These are phyloP conservation scores for Macquaria australasica DNA, from an alignment of 2,113 vertebrate genomes.

Conservation along the genomic window DNA sequence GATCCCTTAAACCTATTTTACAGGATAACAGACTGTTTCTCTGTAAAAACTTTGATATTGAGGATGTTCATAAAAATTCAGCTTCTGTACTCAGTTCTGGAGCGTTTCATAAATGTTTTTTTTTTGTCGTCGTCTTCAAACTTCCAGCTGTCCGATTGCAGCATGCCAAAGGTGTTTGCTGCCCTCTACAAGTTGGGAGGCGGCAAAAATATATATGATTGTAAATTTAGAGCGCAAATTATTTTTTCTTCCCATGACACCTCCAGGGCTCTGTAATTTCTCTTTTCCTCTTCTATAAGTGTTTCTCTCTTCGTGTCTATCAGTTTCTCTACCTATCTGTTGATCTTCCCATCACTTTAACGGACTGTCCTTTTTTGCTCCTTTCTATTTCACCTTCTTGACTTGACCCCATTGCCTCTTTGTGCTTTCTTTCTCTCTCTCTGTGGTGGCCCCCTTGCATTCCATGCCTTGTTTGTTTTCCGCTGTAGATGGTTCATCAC, in stretches of 20 bases:
- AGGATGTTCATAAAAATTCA: background rate
- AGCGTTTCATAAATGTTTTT: background rate
- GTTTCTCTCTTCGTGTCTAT: constrained; percentile 23
- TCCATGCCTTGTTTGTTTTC: constrained; percentile 91
- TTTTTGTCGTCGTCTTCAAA: background rate
- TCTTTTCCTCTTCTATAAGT: background rate
- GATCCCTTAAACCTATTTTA: background rate
- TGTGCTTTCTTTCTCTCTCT: constrained; percentile 68
- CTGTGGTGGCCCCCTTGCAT: constrained; percentile 85
- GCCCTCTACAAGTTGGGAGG: background rate
- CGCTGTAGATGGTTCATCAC: constrained; percentile 95
- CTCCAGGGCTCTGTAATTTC: constrained; percentile 12
- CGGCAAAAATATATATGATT: background rate
- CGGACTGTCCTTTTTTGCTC: constrained; percentile 24
- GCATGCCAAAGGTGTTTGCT: background rate
- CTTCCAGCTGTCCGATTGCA: background rate
- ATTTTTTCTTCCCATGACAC: constrained; percentile 11
- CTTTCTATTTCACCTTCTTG: constrained; percentile 33
- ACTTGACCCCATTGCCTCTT: constrained; percentile 47
- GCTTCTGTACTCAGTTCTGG: background rate
- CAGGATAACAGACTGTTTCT: background rate
- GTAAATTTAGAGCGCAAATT: constrained; percentile 5
- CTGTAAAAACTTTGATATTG: background rate
- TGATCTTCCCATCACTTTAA: constrained; percentile 30
- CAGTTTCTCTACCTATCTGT: constrained; percentile 25